phyloP scores from a whole-genome alignment of 2,797 vertebrate genomes.

The Myotis myotis region DNA sequence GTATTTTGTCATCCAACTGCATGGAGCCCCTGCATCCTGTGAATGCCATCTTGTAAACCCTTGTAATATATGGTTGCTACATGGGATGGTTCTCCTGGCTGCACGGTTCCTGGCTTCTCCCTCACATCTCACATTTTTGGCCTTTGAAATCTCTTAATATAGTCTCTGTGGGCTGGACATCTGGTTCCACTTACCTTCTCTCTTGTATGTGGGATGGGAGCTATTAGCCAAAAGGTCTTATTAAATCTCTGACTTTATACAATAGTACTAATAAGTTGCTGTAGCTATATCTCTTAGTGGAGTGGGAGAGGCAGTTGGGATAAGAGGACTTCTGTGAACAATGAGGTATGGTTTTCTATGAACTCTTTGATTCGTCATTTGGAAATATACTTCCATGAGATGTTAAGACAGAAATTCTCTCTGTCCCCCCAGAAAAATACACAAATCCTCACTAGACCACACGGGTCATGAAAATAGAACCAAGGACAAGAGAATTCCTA shows the following conservation, averaged over 20 bases:
- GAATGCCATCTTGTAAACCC: background rate
- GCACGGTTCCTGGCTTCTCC: background rate
- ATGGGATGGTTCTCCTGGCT: background rate
- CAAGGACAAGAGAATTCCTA: background rate
- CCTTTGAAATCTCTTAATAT: background rate
- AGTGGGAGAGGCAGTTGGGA: background rate
- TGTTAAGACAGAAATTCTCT: background rate
- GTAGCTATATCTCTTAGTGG: background rate
- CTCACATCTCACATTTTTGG: background rate
- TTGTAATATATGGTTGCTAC: background rate
- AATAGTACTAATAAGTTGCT: background rate
- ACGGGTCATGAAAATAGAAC: background rate
- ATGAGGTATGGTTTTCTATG: background rate
- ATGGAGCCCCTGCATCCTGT: background rate
- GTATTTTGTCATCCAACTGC: background rate
- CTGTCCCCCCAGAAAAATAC: background rate
- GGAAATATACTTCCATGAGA: background rate
- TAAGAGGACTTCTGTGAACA: background rate
- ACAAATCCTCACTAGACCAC: background rate
- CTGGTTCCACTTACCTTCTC: background rate
- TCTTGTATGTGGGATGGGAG: background rate
- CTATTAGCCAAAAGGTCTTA: background rate
- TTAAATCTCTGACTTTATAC: background rate
- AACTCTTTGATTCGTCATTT: background rate
- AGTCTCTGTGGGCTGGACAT: background rate